Base-by-base conservation (phyloP, 2,888 invertebrate genomes). In the Ctenicera cuprea region DNA sequence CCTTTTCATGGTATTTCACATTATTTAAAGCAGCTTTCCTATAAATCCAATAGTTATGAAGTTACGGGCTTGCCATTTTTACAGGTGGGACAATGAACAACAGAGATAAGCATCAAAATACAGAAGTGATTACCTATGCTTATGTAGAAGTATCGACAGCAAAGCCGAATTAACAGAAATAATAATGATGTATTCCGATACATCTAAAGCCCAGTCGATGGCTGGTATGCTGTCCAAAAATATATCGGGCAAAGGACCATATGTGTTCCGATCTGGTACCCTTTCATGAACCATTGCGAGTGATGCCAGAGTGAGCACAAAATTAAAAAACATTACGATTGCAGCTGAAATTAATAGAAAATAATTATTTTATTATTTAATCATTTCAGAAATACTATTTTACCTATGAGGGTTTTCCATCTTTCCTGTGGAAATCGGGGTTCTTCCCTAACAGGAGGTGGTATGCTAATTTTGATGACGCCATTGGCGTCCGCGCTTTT, bases 161-260 rank as follows among this genome's bases (percentile, higher is more conserved):
- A 94, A 90, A 78, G 94, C 93, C 67, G 93, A 90, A 82, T 92
- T 93, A 78, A 95, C 93, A 77, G 93, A 92, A 82, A 94, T 88
- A 90, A 97, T 94, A 85, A 97, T 96, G 81, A 96, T 90, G 87
- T 95, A 92, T 88, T 97, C 97, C 67, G 95, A 95, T 73, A 94
- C 93, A 84, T 91, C 90, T 70, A 97, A 90, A 45, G 94, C 95
- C 94, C 95, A 95, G 84, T 94, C 93, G 79, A 92, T 89, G 73
- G 93, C 90, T 72, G 89, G 89, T 76, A 96, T 90, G 85, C 93
- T 92, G 87, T 95, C 94, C 81, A 97, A 90, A 83, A 96, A 90
- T 78, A 95, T 89, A 87, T 97, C 97, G 70, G 94, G 94, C 80
- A 97, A 91, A 67, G 96, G 96, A 72, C 90, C 89, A 83, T 93